Percentiles rank a stretch among this genome's conserved stretches.
phyloP scores from a whole-genome alignment of 2,888 invertebrate genomes.

The Geotrupes spiniger region DNA sequence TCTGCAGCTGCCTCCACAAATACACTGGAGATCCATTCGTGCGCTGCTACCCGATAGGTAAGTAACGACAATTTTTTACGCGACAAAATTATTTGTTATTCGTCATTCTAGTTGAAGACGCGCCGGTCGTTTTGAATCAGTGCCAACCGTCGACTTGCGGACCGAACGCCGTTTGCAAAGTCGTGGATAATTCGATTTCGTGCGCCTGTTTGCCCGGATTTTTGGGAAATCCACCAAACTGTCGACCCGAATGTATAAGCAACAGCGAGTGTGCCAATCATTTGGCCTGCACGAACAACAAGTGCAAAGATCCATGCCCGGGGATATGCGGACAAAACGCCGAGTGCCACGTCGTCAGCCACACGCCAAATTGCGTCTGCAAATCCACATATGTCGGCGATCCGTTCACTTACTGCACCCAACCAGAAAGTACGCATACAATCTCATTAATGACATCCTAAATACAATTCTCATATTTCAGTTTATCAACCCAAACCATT shows the following conservation, averaged over 20 bases:
- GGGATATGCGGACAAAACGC: slow-evolving; percentile 58
- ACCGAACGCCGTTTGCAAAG: slow-evolving; percentile 65
- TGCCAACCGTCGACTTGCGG: slow-evolving; percentile 64
- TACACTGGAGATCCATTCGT: slow-evolving; percentile 70
- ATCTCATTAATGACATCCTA: neutral
- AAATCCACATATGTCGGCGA: slow-evolving; percentile 56
- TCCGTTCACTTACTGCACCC: slow-evolving; percentile 54
- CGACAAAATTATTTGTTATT: neutral
- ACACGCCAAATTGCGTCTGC: slow-evolving; percentile 60
- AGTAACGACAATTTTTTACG: slow-evolving; percentile 16
- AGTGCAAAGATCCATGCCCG: slow-evolving; percentile 68
- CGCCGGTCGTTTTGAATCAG: slow-evolving; percentile 46
- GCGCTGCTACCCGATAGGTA: slow-evolving; percentile 51
- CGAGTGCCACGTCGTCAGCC: slow-evolving; percentile 56
- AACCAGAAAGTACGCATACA: slow-evolving; percentile 24
- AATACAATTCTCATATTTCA: neutral
- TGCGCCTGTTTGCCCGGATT: slow-evolving; percentile 72
- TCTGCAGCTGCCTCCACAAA: slow-evolving; percentile 64
- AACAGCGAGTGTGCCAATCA: slow-evolving; percentile 69
- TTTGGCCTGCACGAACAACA: slow-evolving; percentile 71
- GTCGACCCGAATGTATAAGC: slow-evolving; percentile 74
- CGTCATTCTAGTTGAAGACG: slow-evolving; percentile 28
- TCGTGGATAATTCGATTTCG: slow-evolving; percentile 59
- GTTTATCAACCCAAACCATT: slow-evolving; percentile 23
- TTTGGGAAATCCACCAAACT: slow-evolving; percentile 70